Percentiles rank a stretch among this genome's conserved stretches.
Conservation (phyloP, 37 sponge, comb jelly and placozoan genomes). For the Haliclona indistincta region DNA sequence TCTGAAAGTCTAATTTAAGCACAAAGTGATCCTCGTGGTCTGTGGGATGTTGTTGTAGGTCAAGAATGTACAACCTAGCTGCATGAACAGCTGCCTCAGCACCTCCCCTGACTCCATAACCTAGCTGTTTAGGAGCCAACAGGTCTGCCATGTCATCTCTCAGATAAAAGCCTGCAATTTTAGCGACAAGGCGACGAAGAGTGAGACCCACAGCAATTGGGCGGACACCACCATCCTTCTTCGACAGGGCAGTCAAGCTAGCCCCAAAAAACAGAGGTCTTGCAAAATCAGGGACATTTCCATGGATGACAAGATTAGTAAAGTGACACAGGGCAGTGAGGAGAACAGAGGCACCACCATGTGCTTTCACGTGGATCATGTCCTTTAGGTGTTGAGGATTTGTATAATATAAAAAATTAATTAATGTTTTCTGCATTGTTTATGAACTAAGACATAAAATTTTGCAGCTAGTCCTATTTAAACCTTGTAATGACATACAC, state of each 20-base stretch:
- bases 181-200: constrained; percentile 40
- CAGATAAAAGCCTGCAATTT: neutral
- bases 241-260: constrained; percentile 24
- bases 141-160: constrained; percentile 2
- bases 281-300: constrained; percentile 13
- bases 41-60: neutral
- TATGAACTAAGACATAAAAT: no score
- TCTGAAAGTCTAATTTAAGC: constrained; percentile 20
- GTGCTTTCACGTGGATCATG: neutral
- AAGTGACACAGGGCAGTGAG: constrained; percentile 24
- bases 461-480: no score
- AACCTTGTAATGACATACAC: no score
- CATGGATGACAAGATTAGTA: constrained; percentile 12
- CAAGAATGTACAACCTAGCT: constrained; percentile 10
- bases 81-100: constrained; percentile 40
- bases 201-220: constrained; percentile 54
- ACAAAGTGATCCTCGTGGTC: constrained; percentile 15
- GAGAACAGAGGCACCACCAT: constrained; percentile 14
- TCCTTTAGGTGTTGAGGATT: constrained; percentile 62
- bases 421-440: no score
- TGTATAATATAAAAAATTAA: no score
- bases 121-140: constrained; percentile 10
- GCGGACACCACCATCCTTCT: constrained; percentile 41
- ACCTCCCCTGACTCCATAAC: constrained; percentile 8
- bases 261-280: constrained; percentile 50